Evolutionary conservation across 2,113 vertebrate genomes (phyloP).

Genomic region (Campylomormyrus tamandua): DNA sequence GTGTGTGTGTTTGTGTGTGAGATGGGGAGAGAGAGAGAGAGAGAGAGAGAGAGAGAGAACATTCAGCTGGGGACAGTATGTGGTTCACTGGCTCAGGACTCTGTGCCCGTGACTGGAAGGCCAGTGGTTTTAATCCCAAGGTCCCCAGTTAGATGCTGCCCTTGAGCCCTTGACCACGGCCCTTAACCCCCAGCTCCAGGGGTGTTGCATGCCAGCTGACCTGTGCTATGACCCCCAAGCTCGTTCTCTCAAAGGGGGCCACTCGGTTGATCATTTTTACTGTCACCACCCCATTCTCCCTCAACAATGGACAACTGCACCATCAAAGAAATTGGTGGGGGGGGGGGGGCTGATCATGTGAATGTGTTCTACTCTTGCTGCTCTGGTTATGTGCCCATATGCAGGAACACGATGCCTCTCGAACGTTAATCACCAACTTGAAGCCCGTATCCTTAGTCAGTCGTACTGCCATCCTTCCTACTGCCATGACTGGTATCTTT

Average conservation of each 20-base stretch:
- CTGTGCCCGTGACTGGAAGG: background rate
- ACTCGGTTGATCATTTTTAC: background rate
- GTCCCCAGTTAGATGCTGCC: background rate
- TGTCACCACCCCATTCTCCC: background rate
- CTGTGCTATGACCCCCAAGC: background rate
- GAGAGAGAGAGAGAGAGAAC: background rate
- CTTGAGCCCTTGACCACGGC: background rate
- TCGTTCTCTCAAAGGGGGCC: background rate
- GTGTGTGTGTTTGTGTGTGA: no score
- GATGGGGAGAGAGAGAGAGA: background rate
- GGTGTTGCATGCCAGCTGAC: background rate
- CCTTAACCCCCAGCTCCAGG: background rate
- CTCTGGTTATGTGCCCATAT: background rate
- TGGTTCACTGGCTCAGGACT: background rate
- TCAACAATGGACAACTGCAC: background rate
- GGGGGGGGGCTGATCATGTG: background rate
- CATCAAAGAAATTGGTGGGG: background rate
- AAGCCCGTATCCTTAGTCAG: background rate
- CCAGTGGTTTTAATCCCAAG: background rate
- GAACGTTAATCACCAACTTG: background rate
- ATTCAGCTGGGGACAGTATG: background rate
- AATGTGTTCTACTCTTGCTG: background rate
- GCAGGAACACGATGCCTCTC: background rate
- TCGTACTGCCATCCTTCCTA: background rate
- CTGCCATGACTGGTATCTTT: background rate